Percentiles rank a stretch among this genome's conserved stretches.
Conservation (phyloP, 2,888 invertebrate species). For the Nephrotoma guestfalica region DNA sequence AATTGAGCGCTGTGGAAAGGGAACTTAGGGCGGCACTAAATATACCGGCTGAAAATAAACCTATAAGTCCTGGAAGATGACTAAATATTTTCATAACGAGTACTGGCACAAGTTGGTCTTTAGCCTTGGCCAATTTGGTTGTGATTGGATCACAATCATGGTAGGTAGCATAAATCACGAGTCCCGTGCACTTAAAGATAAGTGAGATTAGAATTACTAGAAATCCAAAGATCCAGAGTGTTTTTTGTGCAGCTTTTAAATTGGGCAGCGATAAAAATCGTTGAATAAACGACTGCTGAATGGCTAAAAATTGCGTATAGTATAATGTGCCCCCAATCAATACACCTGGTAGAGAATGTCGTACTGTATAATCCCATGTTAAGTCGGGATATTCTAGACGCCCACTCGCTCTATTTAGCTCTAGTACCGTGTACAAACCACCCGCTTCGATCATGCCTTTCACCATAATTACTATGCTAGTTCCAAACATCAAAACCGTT, state of each 20-base stretch:
- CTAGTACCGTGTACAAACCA: constrained; percentile 47
- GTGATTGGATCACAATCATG: constrained; percentile 65
- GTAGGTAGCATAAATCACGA: constrained; percentile 55
- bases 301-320: constrained; percentile 59
- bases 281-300: constrained; percentile 78
- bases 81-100: constrained; percentile 74
- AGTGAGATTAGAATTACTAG: constrained; percentile 31
- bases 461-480: constrained; percentile 54
- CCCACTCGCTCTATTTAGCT: constrained; percentile 50
- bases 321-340: constrained; percentile 61
- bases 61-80: constrained; percentile 64
- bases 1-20: constrained; percentile 65
- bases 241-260: constrained; percentile 50
- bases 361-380: constrained; percentile 50
- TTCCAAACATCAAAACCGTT: constrained; percentile 58
- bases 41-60: constrained; percentile 74
- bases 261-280: constrained; percentile 63
- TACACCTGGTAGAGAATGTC: constrained; percentile 64
- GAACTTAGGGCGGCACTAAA: constrained; percentile 82
- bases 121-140: constrained; percentile 57
- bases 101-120: constrained; percentile 69
- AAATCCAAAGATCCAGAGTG: constrained; percentile 48
- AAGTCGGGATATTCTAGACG: constrained; percentile 53
- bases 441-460: constrained; percentile 62
- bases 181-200: constrained; percentile 41